These are phyloP conservation scores for Danio tinwini DNA, from an alignment of 2,797 vertebrate species.

Conservation along the genomic window DNA sequence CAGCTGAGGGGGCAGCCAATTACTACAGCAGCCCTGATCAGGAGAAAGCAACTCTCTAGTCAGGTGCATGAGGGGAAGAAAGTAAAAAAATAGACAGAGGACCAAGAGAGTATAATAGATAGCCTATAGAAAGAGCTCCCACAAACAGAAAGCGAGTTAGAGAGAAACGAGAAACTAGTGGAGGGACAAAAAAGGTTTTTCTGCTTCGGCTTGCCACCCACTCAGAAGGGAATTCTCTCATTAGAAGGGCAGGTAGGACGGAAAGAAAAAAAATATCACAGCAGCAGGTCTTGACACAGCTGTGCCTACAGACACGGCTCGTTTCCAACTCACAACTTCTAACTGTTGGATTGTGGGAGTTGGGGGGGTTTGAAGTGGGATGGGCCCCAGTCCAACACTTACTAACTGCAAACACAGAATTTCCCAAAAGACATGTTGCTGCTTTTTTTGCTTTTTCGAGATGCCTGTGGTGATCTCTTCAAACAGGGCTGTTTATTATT, in stretches of 20 bases:
- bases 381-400: conserved; percentile 26
- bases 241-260: conserved; percentile 50
- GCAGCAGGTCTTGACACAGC: conserved; percentile 43
- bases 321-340: conserved; percentile 45
- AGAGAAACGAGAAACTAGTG: conserved; percentile 13
- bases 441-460: conserved; percentile 19
- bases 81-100: not conserved
- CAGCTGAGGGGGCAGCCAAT: conserved; percentile 59
- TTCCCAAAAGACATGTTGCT: conserved; percentile 44
- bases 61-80: conserved; percentile 24
- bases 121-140: conserved; percentile 5
- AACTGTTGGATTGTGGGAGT: conserved; percentile 38
- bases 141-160: conserved; percentile 24
- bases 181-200: conserved; percentile 34
- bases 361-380: conserved; percentile 41
- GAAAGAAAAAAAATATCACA: conserved; percentile 34
- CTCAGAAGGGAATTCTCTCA: conserved; percentile 52
- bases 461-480: conserved; percentile 46
- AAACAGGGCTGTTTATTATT: conserved; percentile 38
- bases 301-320: conserved; percentile 38
- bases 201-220: conserved; percentile 54
- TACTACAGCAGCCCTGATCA: conserved; percentile 50
- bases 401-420: conserved; percentile 48
- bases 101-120: conserved; percentile 14
- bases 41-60: conserved; percentile 50